Conservation (phyloP, 2,888 invertebrate genomes). For the Fragum fragum region DNA sequence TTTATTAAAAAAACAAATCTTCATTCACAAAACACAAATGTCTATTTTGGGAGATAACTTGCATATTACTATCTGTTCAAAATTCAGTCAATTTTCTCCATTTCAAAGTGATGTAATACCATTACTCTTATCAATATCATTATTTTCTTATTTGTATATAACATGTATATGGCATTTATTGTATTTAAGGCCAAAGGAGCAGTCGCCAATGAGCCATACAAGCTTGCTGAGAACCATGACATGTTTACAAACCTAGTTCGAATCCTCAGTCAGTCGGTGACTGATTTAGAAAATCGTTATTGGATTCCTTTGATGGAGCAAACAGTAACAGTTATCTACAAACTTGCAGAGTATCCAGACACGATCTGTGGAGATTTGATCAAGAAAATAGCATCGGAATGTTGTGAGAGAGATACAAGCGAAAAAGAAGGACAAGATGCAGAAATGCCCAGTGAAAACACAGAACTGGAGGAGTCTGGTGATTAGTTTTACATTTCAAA, state of each 20-base stretch:
- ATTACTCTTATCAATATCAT: too few relatives aligned
- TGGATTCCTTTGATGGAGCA: slow-evolving; percentile 89
- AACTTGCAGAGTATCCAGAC: slow-evolving; percentile 90
- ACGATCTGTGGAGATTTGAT: slow-evolving; percentile 84
- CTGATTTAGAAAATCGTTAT: slow-evolving; percentile 86
- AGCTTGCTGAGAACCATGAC: slow-evolving; percentile 88
- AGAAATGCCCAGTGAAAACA: slow-evolving; percentile 29
- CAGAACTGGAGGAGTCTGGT: slow-evolving; percentile 8
- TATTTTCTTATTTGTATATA: too few relatives aligned
- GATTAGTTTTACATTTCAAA: too few relatives aligned
- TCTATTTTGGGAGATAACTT: too few relatives aligned
- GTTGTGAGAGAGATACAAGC: slow-evolving; percentile 8
- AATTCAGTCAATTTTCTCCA: too few relatives aligned
- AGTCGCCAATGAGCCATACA: slow-evolving; percentile 82
- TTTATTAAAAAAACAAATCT: too few relatives aligned
- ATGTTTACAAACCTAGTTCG: slow-evolving; percentile 88
- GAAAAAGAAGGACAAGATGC: neutral
- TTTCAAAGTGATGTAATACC: too few relatives aligned
- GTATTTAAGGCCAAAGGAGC: slow-evolving; percentile 79
- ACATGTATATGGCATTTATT: too few relatives aligned
- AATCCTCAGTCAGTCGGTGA: slow-evolving; percentile 87
- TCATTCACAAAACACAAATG: too few relatives aligned
- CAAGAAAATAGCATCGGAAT: slow-evolving; percentile 70
- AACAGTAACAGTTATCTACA: slow-evolving; percentile 89
- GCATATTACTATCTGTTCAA: too few relatives aligned